Percentiles rank a stretch among this genome's conserved stretches.
phyloP scores from a whole-genome alignment of 2,888 invertebrate genomes.

The Crocallis elinguaria region DNA sequence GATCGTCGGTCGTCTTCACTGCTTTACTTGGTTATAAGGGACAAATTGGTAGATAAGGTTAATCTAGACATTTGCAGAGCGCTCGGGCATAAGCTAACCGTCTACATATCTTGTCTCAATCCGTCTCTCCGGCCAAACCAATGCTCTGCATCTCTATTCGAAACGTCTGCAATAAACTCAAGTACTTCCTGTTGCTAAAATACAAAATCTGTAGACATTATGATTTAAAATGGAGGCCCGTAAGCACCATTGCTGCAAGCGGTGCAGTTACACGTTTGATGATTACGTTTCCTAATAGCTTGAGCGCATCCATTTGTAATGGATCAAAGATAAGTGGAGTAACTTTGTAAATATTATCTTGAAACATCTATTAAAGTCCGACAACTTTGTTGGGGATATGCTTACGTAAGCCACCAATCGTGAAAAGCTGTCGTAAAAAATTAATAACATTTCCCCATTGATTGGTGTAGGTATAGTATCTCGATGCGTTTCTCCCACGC shows the following conservation, averaged over 20 bases:
- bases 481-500: too few relatives aligned
- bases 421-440: too few relatives aligned
- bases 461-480: too few relatives aligned
- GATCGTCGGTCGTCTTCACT: too few relatives aligned
- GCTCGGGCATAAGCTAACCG: neutral
- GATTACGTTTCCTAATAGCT: constrained; percentile 1
- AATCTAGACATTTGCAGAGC: neutral
- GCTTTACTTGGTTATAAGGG: too few relatives aligned
- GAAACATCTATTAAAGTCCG: too few relatives aligned
- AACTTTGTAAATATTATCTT: neutral
- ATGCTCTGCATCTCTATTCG: neutral
- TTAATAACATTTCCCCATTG: too few relatives aligned
- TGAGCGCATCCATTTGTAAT: constrained; percentile 4
- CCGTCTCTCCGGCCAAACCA: constrained; percentile 3
- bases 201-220: constrained; percentile 18
- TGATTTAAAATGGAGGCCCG: constrained; percentile 4
- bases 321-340: neutral
- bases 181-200: constrained; percentile 25
- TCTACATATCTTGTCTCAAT: neutral
- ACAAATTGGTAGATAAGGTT: too few relatives aligned
- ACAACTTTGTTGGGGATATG: too few relatives aligned
- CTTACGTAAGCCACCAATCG: too few relatives aligned
- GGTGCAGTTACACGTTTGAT: constrained; percentile 4
- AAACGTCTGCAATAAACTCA: constrained; percentile 10
- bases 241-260: constrained; percentile 8